Evolutionary conservation across 2,888 invertebrate genomes (phyloP), one percentile per base, ranked within the genome.

Genomic region (Spodoptera littoralis): DNA sequence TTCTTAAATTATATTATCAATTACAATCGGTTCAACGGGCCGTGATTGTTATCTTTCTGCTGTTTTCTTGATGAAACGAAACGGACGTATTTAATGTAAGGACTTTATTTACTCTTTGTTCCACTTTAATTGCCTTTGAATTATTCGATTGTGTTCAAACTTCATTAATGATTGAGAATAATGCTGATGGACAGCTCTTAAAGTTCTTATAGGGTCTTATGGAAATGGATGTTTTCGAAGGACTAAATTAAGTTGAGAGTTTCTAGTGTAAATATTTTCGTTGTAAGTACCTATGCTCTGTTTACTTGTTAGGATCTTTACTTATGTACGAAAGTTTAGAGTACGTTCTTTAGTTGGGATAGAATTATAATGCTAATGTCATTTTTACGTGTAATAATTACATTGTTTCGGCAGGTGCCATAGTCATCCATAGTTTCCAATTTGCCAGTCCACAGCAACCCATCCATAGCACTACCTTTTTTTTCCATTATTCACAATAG

Each of bases 1-100:
- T 86, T 87, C 87, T 90, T 90, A 91, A 91, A 91, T 91, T 90
- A 90, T 91, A 88, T 92, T 89, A 88, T 87, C 89, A 88, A 92
- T 91, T 90, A 89, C 84, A 86, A 86, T 84, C 84, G 83, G 85
- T 88, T 88, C 89, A 84, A 81, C 82, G 86, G 83, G 75, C 83
- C 80, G 66, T 60, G 76, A 82, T 86, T 81, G 85, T 90, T 90
- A 89, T 87, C 87, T 88, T 86, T 83, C 79, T 83, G 72, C 73
- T 79, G 77, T 82, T 81, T 76, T 80, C 80, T 81, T 81, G 58
- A 70, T 55, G 52, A 70, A 73, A 74, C 62, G 53, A 76, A 55
- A 67, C 49, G 50, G 51, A 65, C 46, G 22, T 59, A 56, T 49
- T 59, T 62, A 72, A 71, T 65, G 42, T 70, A 65, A 45, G 58